A percentile compares a stretch with the other conserved stretches of the same genome.
Evolutionary conservation across 2,113 vertebrate genomes (phyloP).

Genomic region (Micronisus gabar): DNA sequence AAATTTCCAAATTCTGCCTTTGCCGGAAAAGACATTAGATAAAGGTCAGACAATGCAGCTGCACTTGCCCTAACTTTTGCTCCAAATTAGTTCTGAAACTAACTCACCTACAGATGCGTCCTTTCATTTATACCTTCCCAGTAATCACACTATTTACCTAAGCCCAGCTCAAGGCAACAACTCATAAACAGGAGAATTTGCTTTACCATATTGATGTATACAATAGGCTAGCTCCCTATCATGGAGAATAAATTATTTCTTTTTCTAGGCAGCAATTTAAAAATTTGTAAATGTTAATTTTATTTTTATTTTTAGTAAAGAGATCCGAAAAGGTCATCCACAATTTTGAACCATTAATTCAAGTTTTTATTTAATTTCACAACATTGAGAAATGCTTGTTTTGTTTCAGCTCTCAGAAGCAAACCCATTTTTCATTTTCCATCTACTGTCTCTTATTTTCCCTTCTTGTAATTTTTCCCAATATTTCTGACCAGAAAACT

Average conservation of each 20-base stretch:
- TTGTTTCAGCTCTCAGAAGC: neutral
- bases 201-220: neutral
- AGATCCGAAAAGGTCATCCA: neutral
- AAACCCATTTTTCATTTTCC: neutral
- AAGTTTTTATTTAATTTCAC: neutral
- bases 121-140: neutral
- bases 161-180: neutral
- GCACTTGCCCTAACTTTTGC: neutral
- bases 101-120: neutral
- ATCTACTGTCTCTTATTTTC: neutral
- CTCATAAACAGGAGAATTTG: neutral
- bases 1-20: neutral
- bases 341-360: neutral
- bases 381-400: neutral
- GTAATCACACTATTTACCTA: neutral
- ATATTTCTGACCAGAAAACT: neutral
- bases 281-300: neutral
- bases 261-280: neutral
- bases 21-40: neutral
- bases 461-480: neutral
- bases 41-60: neutral
- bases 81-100: neutral
- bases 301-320: neutral
- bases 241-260: neutral
- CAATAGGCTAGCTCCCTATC: neutral